A percentile compares a stretch with the other conserved stretches of the same genome.
Conservation (phyloP, 2,888 invertebrate species). For the Sphaeridia pumilis region DNA sequence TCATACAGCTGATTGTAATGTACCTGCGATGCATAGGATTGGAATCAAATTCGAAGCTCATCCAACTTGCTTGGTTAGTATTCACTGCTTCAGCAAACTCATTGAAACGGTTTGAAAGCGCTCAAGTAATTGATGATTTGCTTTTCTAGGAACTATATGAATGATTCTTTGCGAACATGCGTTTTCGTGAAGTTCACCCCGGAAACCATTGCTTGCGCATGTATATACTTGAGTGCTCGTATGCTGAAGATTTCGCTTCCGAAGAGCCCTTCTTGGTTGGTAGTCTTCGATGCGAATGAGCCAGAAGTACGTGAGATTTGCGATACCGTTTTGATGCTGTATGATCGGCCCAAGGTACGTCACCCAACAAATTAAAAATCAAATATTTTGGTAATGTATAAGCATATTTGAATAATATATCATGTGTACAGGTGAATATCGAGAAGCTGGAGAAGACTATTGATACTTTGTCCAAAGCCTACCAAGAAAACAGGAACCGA, state of each 20-base stretch:
- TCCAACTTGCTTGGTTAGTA: slow-evolving; percentile 84
- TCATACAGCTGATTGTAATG: slow-evolving; percentile 68
- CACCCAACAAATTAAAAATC: no score
- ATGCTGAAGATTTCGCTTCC: slow-evolving; percentile 76
- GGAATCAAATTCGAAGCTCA: slow-evolving; percentile 72
- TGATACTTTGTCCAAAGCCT: slow-evolving; percentile 58
- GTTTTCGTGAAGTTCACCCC: slow-evolving; percentile 92
- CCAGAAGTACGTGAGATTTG: slow-evolving; percentile 73
- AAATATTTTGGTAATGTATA: no score
- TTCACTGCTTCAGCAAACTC: slow-evolving; percentile 70
- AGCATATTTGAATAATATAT: no score
- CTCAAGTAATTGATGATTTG: no score
- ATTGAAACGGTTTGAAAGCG: slow-evolving; percentile 95
- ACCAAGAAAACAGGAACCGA: slow-evolving; percentile 53
- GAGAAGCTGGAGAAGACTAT: slow-evolving; percentile 62
- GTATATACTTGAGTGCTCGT: slow-evolving; percentile 88
- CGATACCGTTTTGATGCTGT: slow-evolving; percentile 66
- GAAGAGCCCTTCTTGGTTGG: slow-evolving; percentile 77
- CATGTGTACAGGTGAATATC: slow-evolving; percentile 48
- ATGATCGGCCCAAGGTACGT: slow-evolving; percentile 65
- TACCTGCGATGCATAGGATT: slow-evolving; percentile 85
- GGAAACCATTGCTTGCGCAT: slow-evolving; percentile 98
- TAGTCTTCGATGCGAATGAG: slow-evolving; percentile 72
- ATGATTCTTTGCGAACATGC: slow-evolving; percentile 92
- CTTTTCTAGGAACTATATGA: slow-evolving; percentile 86